Conservation (phyloP, 2,888 invertebrate species). For the Nephrotoma appendiculata region DNA sequence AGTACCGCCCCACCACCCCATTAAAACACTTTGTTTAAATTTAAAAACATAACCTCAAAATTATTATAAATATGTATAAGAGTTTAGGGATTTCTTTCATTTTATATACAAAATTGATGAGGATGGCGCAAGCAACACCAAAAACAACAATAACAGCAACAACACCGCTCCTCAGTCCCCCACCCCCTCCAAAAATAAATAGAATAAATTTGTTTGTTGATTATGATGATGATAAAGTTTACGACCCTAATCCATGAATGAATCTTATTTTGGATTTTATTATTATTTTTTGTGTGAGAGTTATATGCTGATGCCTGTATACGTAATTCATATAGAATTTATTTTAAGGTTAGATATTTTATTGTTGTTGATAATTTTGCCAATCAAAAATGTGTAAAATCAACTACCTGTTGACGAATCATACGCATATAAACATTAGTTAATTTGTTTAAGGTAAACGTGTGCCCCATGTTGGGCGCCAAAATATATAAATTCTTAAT, state of each 20-base stretch:
- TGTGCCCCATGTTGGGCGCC: neutral
- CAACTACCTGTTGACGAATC: neutral
- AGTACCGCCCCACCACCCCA: neutral
- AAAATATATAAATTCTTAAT: neutral
- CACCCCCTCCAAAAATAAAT: neutral
- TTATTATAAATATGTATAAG: neutral
- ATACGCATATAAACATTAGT: neutral
- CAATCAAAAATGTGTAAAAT: neutral
- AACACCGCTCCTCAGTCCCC: neutral
- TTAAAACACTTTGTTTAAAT: neutral
- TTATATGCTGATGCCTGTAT: neutral
- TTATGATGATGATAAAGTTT: neutral
- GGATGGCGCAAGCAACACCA: neutral
- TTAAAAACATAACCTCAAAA: neutral
- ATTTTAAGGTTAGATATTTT: neutral
- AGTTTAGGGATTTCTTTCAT: neutral
- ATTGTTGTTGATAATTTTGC: neutral
- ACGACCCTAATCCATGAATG: slow-evolving; percentile 4
- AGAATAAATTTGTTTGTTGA: neutral
- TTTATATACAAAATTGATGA: neutral
- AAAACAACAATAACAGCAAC: neutral
- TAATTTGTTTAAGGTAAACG: neutral
- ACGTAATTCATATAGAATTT: neutral
- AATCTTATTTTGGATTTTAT: neutral
- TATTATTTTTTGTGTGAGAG: neutral